Base-by-base conservation (phyloP, 2,888 invertebrate species). In the Encarsia formosa region DNA sequence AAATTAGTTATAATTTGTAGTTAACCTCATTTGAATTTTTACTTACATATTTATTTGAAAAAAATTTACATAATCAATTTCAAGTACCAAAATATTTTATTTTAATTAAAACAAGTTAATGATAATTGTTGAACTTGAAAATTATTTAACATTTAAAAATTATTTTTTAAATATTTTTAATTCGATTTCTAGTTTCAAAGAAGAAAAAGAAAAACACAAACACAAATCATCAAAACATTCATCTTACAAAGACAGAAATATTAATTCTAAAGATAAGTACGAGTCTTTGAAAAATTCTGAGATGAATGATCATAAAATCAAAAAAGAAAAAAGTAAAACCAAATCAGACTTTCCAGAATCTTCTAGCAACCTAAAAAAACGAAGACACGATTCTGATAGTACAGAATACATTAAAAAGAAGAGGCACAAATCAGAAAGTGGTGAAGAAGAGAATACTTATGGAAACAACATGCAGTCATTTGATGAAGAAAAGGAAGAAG, bases 401-500 rank as follows among this genome's bases (percentile, higher is more conserved):
- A n/a, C n/a, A n/a, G n/a, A n/a, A n/a, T n/a, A n/a, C n/a, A n/a
- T 40, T 0, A 52, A 19, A 26, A 57, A 57, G 23, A 32, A 52
- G 37, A 54, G 49, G 20, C n/a, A 34, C 18, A 41, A 54, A 3
- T 52, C 42, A 15, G 47, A 32, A 4, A 31, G 22, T 20, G 13
- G n/a, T 18, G 38, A 38, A 20, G 38, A 38, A 9, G 20, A 13
- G 16, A 5, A 22, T 9, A n/a, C n/a, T n/a, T 6, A 16, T 24
- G 5, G 15, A n/a, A 48, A 42, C 26, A 54, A 45, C 6, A 24
- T 13, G 18, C 49, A 58, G 6, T 47, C 43, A 22, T 60, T 50
- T 22, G 59, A 64, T 19, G 60, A 67, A 9, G 59, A 53, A 19
- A 38, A 55, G 13, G 41, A 46, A 35, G 46, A 56, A 31, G 40